phyloP scores from a whole-genome alignment of 2,797 vertebrate genomes.

The Typhlichthys eigenmanni region DNA sequence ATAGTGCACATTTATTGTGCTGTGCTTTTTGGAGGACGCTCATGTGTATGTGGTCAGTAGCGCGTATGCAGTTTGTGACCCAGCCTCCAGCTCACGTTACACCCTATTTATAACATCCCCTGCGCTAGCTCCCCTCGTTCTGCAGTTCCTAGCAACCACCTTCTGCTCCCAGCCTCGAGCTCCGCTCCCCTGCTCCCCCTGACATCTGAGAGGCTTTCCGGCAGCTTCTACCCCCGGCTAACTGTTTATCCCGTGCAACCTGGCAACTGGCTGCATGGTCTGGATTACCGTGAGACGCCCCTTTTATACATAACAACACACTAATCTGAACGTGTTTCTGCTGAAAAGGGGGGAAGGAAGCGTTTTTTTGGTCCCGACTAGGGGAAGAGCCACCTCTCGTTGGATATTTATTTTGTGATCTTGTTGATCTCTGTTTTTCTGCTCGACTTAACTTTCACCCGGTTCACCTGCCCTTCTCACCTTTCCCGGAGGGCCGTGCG shows the following conservation, averaged over 20 bases:
- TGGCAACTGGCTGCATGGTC: slow-evolving; percentile 79
- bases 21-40: slow-evolving; percentile 84
- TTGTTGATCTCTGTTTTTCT: slow-evolving; percentile 22
- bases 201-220: slow-evolving; percentile 85
- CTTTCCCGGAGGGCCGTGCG: slow-evolving; percentile 68
- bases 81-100: slow-evolving; percentile 99
- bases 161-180: slow-evolving; percentile 80
- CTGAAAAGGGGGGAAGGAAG: slow-evolving; percentile 38
- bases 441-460: slow-evolving; percentile 40
- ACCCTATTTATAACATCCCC: slow-evolving; percentile 99
- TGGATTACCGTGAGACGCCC: slow-evolving; percentile 84
- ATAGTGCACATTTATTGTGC: slow-evolving; percentile 76
- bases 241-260: slow-evolving; percentile 79
- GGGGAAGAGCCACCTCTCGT: slow-evolving; percentile 62
- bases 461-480: slow-evolving; percentile 61
- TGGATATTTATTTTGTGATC: slow-evolving; percentile 66
- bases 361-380: slow-evolving; percentile 44
- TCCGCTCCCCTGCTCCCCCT: slow-evolving; percentile 70
- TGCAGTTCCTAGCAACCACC: slow-evolving; percentile 90
- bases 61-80: slow-evolving; percentile 84
- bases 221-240: slow-evolving; percentile 78
- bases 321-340: slow-evolving; percentile 19
- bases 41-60: slow-evolving; percentile 90
- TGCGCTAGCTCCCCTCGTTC: slow-evolving; percentile 83
- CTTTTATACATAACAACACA: slow-evolving; percentile 41